A percentile compares a stretch with the other conserved stretches of the same genome.
Conservation (phyloP, 2,113 vertebrate species). For the Peromyscus leucopus region DNA sequence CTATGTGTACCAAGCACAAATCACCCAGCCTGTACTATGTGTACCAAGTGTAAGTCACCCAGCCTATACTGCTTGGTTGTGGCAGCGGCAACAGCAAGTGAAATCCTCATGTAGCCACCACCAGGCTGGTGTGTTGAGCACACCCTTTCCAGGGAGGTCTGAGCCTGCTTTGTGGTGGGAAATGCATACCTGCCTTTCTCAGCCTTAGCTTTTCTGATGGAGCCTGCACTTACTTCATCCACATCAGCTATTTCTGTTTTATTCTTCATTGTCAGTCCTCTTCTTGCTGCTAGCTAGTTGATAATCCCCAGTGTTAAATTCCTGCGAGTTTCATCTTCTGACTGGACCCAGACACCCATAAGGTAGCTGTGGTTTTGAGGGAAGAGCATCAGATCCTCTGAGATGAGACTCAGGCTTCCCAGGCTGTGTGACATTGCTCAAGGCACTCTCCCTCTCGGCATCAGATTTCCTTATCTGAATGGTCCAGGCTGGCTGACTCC, state of each 20-base stretch:
- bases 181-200: neutral
- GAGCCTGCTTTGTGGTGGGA: neutral
- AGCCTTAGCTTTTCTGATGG: neutral
- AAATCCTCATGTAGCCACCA: too few relatives aligned
- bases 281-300: neutral
- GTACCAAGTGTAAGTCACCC: too few relatives aligned
- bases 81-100: neutral
- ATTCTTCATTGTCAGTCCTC: neutral
- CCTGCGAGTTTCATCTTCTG: neutral
- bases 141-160: neutral
- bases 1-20: neutral
- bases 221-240: neutral
- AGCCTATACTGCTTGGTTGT: neutral
- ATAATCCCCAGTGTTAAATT: neutral
- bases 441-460: neutral
- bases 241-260: neutral
- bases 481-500: neutral
- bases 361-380: neutral
- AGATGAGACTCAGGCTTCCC: neutral
- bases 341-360: fast-evolving
- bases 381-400: neutral
- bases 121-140: too few relatives aligned
- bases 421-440: neutral
- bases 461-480: neutral
- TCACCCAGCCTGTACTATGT: neutral